Evolutionary conservation across 1,140 invertebrate species (phyloP).

Genomic region (Sinella curviseta): DNA sequence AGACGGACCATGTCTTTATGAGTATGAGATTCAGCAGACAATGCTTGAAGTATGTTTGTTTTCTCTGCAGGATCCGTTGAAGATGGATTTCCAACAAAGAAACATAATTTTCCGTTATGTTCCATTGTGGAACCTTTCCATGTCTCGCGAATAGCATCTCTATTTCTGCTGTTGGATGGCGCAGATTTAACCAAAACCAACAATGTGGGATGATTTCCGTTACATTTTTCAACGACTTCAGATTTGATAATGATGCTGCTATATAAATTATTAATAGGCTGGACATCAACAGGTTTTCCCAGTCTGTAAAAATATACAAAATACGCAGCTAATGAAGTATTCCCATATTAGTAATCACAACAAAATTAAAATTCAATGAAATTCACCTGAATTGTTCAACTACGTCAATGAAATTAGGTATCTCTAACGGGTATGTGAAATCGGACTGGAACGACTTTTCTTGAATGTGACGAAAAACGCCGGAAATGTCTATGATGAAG

Average conservation of each 20-base stretch:
- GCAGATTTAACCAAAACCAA: slow-evolving; percentile 81
- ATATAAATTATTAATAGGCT: slow-evolving; percentile 40
- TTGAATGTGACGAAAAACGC: slow-evolving; percentile 68
- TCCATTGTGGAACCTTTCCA: slow-evolving; percentile 82
- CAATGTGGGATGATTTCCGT: slow-evolving; percentile 53
- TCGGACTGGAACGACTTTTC: slow-evolving; percentile 66
- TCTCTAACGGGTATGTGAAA: slow-evolving; percentile 71
- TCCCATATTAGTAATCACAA: too few relatives aligned
- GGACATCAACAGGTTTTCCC: slow-evolving; percentile 19
- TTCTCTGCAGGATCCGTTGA: slow-evolving; percentile 56
- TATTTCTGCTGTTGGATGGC: slow-evolving; percentile 66
- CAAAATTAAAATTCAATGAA: too few relatives aligned
- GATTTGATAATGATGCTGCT: slow-evolving; percentile 25
- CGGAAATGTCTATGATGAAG: slow-evolving; percentile 59
- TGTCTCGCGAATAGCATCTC: slow-evolving; percentile 73
- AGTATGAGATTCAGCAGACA: slow-evolving; percentile 66
- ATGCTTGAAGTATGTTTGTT: slow-evolving; percentile 43
- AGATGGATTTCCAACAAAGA: slow-evolving; percentile 60
- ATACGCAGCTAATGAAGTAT: too few relatives aligned
- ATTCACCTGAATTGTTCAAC: slow-evolving; percentile 43
- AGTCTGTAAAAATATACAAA: slow-evolving; percentile 23
- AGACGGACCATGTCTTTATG: slow-evolving; percentile 79
- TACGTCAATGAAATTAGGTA: slow-evolving; percentile 38
- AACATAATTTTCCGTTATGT: slow-evolving; percentile 72
- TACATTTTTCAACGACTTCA: slow-evolving; percentile 28